Conservation (phyloP, 2,888 invertebrate genomes). For the Mactromeris polynyma region DNA sequence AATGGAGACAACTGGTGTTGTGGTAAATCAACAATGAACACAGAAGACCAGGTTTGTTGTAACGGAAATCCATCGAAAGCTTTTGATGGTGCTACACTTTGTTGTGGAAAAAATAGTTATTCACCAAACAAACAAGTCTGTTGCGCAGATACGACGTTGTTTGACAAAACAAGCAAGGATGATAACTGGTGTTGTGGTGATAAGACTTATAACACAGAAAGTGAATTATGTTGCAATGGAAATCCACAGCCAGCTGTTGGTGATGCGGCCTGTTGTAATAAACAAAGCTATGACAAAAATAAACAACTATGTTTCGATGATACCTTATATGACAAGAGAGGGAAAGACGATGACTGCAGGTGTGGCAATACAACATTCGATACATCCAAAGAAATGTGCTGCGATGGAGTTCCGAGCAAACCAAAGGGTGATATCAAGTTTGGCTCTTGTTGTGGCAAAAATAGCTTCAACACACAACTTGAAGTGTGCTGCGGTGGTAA, state of each 20-base stretch:
- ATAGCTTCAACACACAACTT: slow-evolving; percentile 47
- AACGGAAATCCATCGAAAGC: slow-evolving; percentile 43
- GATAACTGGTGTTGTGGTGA: slow-evolving; percentile 65
- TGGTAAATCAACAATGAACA: slow-evolving; percentile 54
- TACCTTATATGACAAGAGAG: slow-evolving; percentile 46
- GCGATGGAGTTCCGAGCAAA: slow-evolving; percentile 58
- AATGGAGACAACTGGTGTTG: slow-evolving; percentile 54
- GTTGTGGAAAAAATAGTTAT: slow-evolving; percentile 57
- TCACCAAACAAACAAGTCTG: slow-evolving; percentile 44
- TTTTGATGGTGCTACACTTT: slow-evolving; percentile 46
- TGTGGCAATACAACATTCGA: slow-evolving; percentile 60
- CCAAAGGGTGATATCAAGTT: slow-evolving; percentile 47
- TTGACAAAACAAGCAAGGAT: slow-evolving; percentile 54
- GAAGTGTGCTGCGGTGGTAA: slow-evolving; percentile 57
- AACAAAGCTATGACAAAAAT: slow-evolving; percentile 52
- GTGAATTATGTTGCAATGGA: slow-evolving; percentile 58
- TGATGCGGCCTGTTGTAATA: slow-evolving; percentile 53
- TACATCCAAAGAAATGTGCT: slow-evolving; percentile 55
- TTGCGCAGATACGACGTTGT: slow-evolving; percentile 46
- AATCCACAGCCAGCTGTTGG: slow-evolving; percentile 51
- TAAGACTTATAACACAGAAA: slow-evolving; percentile 56
- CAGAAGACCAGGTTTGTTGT: slow-evolving; percentile 55
- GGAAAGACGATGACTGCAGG: slow-evolving; percentile 53
- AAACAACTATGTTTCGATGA: slow-evolving; percentile 58
- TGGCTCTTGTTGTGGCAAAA: slow-evolving; percentile 61